Evolutionary conservation across 2,113 vertebrate species (phyloP).

Genomic region (Argyrosomus japonicus): DNA sequence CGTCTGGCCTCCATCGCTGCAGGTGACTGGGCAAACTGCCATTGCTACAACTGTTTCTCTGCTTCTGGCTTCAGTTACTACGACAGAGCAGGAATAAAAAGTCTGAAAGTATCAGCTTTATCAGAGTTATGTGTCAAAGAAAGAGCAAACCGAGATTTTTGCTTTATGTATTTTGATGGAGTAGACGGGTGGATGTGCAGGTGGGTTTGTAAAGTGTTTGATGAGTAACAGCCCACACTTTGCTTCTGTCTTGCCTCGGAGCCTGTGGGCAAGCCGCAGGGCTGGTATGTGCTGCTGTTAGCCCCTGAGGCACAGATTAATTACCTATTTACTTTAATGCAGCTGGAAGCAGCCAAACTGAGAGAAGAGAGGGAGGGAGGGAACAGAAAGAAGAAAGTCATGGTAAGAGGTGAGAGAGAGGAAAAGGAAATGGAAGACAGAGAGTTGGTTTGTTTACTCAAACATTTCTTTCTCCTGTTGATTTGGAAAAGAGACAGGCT

Average conservation of each 20-base stretch:
- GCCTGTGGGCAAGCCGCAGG: conserved; percentile 61
- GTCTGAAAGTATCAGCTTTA: too few species aligned
- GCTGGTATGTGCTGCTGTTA: conserved; percentile 64
- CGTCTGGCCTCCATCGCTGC: conserved; percentile 92
- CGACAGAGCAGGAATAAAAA: not conserved
- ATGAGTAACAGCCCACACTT: conserved; percentile 46
- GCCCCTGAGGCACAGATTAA: conserved; percentile 73
- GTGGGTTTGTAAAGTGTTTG: conserved; percentile 48
- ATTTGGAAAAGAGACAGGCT: conserved; percentile 26
- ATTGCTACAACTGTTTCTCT: not conserved
- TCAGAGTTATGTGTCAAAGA: not conserved
- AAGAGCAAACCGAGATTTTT: conserved; percentile 2
- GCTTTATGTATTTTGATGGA: not conserved
- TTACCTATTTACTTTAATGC: conserved; percentile 76
- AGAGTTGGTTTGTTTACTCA: conserved; percentile 45
- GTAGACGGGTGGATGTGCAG: not conserved
- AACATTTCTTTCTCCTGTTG: not conserved
- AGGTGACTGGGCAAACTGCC: conserved; percentile 78
- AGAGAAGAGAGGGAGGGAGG: not conserved
- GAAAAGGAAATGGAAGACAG: not conserved
- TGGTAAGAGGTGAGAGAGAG: not conserved
- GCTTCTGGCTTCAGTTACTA: not conserved
- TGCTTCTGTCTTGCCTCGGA: conserved; percentile 43
- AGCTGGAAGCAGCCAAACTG: conserved; percentile 39
- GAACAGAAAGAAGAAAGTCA: conserved; percentile 12